Base-by-base conservation (phyloP, 2,797 vertebrate genomes). In the Peromyscus aztecus region DNA sequence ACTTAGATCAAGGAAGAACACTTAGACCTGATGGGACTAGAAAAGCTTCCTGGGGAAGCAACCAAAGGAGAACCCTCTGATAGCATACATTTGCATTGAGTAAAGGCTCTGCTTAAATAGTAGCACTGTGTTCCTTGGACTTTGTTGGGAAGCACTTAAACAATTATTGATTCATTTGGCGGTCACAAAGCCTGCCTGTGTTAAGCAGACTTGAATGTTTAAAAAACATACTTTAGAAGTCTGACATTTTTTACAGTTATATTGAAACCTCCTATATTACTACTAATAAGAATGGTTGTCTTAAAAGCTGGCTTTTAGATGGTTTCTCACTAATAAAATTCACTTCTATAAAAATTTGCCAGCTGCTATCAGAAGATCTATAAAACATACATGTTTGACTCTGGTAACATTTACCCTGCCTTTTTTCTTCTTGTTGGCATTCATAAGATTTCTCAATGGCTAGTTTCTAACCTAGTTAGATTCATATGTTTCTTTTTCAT, bases 241-340 rank as follows among this genome's bases (percentile, higher is more conserved):
- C 83, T 95, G 91, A 76, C 80, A 67, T 43, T 89, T 91, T 95
- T 93, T 89, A 59, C 90, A 75, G 34, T 94, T 94, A 77, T 29
- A 46, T 77, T 94, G 95, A 96, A 94, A 95, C 78, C 40, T 87
- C n/a, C 29, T 94, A 14, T 81, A 46, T 92, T 91, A 76, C 67
- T 93, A 40, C 49, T 94, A 71, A 65, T 90, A 95, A 96, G 87
- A 90, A 86, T 81, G 17, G 27, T 76, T 93, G 83, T 94, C 89
- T 83, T 96, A 94, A 96, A 94, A 93, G 84, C 84, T 96, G 90
- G 95, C 89, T 85, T 96, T 96, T 95, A 89, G 55, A 76, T 63
- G 91, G 37, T 95, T 97, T 97, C 81, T 97, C 59, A 63, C 46
- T 96, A 93, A 91, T 95, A 95, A 97, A 97, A 94, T 96, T 94